Evolutionary conservation across 2,113 vertebrate species (phyloP).

Genomic region (Tamias sibiricus): DNA sequence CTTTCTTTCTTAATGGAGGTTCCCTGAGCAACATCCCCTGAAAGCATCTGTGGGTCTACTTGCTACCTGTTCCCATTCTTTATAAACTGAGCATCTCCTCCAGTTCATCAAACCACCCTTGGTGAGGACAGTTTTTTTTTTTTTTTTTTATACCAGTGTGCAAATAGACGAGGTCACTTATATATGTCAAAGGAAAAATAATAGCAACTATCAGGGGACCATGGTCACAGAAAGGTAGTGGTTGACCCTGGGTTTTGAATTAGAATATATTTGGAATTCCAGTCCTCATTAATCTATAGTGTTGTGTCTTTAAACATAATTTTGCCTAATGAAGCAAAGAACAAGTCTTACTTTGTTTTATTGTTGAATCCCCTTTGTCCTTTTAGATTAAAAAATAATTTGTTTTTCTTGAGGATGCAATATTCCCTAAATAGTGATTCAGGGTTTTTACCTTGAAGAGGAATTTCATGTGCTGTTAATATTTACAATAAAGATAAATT

Average conservation of each 20-base stretch:
- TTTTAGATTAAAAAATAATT: constrained; percentile 46
- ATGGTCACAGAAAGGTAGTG: background rate
- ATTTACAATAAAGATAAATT: constrained; percentile 8
- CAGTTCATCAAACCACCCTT: background rate
- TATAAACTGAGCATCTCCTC: background rate
- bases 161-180: background rate
- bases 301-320: background rate
- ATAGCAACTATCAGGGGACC: background rate
- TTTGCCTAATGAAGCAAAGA: constrained; percentile 10
- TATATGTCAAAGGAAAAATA: background rate
- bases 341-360: background rate
- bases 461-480: constrained; percentile 18
- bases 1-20: background rate
- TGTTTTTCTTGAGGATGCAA: constrained; percentile 30
- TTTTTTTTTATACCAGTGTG: background rate
- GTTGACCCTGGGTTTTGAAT: background rate
- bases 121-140: background rate
- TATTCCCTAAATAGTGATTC: background rate
- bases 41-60: background rate
- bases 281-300: background rate
- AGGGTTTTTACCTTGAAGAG: background rate
- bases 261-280: background rate
- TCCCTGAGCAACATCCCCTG: background rate
- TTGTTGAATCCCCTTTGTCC: background rate
- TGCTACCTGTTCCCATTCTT: background rate